Evolutionary conservation across 2,113 vertebrate species (phyloP).

Genomic region (Pangasianodon gigas): DNA sequence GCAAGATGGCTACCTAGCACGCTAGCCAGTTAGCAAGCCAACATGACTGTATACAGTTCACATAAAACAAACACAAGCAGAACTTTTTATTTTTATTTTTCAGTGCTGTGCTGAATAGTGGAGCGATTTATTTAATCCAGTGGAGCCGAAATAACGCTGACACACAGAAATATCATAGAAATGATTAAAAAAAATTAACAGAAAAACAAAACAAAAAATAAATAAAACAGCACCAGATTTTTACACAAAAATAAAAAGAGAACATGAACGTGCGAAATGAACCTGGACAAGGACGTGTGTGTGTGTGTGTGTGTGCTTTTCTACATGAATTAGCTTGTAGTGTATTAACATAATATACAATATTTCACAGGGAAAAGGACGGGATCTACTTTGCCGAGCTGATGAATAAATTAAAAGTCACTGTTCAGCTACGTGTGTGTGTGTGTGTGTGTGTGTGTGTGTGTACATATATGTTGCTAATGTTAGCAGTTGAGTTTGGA

Average conservation of each 20-base stretch:
- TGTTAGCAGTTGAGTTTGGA: background rate
- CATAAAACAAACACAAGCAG: background rate
- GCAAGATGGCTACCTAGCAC: background rate
- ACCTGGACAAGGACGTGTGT: background rate
- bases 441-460: too few relatives aligned
- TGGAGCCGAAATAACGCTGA: background rate
- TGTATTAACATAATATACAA: conserved; percentile 48
- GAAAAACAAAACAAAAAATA: background rate
- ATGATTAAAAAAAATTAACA: background rate
- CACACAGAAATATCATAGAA: background rate
- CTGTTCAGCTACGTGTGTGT: too few relatives aligned
- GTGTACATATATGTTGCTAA: too few relatives aligned
- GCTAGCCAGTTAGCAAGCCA: background rate
- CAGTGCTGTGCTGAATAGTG: background rate
- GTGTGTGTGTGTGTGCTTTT: background rate
- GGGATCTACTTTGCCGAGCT: conserved; percentile 20
- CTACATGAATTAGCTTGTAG: background rate
- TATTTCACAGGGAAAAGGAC: conserved; percentile 41
- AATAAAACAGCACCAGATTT: conserved; percentile 1
- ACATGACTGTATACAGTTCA: background rate
- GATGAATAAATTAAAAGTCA: conserved; percentile 43
- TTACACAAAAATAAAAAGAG: background rate
- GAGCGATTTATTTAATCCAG: background rate
- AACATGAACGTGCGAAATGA: background rate
- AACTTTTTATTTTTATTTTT: background rate